Percentiles rank a stretch among this genome's conserved stretches.
Conservation (phyloP, 2,113 vertebrate species). For the Oncorhynchus kisutch region DNA sequence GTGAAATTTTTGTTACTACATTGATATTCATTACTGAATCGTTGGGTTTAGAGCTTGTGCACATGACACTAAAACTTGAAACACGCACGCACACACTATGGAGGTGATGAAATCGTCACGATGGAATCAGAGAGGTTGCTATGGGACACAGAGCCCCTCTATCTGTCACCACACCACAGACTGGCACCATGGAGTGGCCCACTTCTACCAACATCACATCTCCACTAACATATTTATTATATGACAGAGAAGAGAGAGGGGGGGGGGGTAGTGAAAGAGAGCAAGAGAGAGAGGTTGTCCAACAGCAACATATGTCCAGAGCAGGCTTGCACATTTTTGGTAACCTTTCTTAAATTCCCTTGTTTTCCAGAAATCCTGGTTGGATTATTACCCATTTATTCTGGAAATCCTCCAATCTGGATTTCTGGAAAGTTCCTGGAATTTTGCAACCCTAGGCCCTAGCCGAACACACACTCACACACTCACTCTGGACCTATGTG, state of each 20-base stretch:
- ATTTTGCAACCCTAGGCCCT: neutral
- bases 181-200: neutral
- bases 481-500: too few species aligned
- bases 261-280: too few species aligned
- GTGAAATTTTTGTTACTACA: too few species aligned
- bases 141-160: conserved; percentile 11
- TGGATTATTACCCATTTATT: too few species aligned
- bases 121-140: conserved; percentile 15
- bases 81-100: conserved; percentile 7
- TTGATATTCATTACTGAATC: too few species aligned
- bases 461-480: too few species aligned
- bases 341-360: too few species aligned
- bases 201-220: neutral
- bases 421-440: too few species aligned
- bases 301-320: neutral
- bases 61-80: neutral
- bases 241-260: neutral
- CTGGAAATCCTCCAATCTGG: too few species aligned
- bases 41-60: too few species aligned
- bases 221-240: neutral
- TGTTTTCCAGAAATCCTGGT: too few species aligned
- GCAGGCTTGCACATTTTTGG: neutral
- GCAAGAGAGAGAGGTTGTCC: too few species aligned
- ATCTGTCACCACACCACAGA: neutral
- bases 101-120: conserved; percentile 2